phyloP scores from a whole-genome alignment of 2,888 invertebrate genomes.

The Stratiomys singularior region DNA sequence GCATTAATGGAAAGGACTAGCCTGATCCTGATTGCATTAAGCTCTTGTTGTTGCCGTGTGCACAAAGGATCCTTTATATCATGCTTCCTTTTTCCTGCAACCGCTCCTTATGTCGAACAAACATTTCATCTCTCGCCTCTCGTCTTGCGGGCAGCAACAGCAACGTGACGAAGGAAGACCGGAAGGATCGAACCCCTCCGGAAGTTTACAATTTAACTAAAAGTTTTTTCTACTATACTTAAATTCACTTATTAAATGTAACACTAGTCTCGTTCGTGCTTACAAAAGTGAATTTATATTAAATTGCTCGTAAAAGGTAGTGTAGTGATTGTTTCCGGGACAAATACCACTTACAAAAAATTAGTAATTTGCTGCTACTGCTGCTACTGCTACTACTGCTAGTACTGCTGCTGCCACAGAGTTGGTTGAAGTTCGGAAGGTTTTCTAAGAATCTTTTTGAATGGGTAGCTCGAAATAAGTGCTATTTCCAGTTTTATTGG shows the following conservation, averaged over 20 bases:
- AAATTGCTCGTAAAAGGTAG: constrained; percentile 29
- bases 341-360: background rate
- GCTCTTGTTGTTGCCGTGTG: constrained; percentile 24
- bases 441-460: too few species aligned
- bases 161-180: constrained; percentile 14
- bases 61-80: constrained; percentile 15
- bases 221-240: constrained; percentile 36
- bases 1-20: constrained; percentile 33
- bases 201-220: constrained; percentile 43
- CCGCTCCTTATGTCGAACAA: background rate
- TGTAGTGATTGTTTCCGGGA: constrained; percentile 34
- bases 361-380: background rate
- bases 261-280: constrained; percentile 11
- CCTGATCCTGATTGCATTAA: constrained; percentile 38
- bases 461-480: too few species aligned
- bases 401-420: too few species aligned
- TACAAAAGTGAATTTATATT: background rate
- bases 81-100: background rate
- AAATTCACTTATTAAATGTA: constrained; percentile 35
- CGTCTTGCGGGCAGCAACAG: too few species aligned
- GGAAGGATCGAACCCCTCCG: constrained; percentile 38
- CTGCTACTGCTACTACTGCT: too few species aligned
- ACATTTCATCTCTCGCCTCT: too few species aligned
- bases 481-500: too few species aligned
- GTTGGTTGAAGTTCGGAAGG: too few species aligned